Percentiles rank a stretch among this genome's conserved stretches.
Conservation (phyloP, 30 jellyfish, hydroid and myxozoan species). For the Clytia hemisphaerica region DNA sequence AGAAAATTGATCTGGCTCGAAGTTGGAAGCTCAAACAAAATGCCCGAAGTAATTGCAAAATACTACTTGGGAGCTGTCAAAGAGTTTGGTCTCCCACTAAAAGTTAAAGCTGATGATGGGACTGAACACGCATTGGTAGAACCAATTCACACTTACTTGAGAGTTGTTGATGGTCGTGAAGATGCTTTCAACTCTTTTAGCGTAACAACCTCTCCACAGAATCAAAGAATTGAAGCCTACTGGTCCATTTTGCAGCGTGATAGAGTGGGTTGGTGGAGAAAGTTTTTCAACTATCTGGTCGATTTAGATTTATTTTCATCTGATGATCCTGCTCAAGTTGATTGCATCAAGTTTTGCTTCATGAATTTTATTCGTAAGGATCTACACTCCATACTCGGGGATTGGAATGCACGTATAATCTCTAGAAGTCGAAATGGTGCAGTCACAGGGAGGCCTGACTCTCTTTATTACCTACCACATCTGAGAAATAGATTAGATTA, state of each 20-base stretch:
- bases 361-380: conserved; percentile 45
- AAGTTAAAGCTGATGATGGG: conserved; percentile 47
- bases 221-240: conserved; percentile 55
- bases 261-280: conserved; percentile 65
- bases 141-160: conserved; percentile 29
- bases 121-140: conserved; percentile 49
- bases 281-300: conserved; percentile 39
- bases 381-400: conserved; percentile 40
- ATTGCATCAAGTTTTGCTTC: conserved; percentile 52
- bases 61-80: conserved; percentile 39
- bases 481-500: conserved; percentile 8
- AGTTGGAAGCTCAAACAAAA: conserved; percentile 35
- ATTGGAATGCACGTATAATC: conserved; percentile 35
- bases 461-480: conserved; percentile 46
- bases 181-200: conserved; percentile 8
- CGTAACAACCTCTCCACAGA: conserved; percentile 36
- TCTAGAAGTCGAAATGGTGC: conserved; percentile 33
- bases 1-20: conserved; percentile 50
- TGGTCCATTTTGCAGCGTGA: conserved; percentile 52
- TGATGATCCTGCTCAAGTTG: conserved; percentile 45
- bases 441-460: conserved; percentile 52
- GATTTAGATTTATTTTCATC: conserved; percentile 28
- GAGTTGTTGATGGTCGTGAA: conserved; percentile 25
- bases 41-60: conserved; percentile 43
- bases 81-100: conserved; percentile 40